Percentiles rank a stretch among this genome's conserved stretches.
phyloP scores from a whole-genome alignment of 2,797 vertebrate species.

The Arnoldichthys spilopterus region DNA sequence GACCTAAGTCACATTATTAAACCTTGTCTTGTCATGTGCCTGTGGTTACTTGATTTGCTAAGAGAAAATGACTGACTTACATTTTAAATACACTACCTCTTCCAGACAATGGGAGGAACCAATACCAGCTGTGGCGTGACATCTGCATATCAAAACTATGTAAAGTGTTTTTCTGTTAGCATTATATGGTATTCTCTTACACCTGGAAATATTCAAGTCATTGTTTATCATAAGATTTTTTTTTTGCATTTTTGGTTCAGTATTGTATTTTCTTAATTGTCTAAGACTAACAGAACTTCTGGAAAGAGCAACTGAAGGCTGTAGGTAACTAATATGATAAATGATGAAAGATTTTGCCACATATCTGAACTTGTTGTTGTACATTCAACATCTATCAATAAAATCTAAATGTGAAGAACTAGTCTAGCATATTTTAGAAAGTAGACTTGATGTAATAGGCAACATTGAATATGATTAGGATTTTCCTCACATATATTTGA shows the following conservation, averaged over 20 bases:
- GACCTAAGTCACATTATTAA: not conserved
- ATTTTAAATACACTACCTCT: not conserved
- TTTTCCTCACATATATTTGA: too few species aligned
- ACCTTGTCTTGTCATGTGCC: not conserved
- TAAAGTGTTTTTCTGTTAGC: not conserved
- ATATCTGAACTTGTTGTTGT: constrained; percentile 2
- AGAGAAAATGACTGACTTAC: constrained; percentile 1
- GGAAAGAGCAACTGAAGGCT: constrained; percentile 18
- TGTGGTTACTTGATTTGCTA: constrained; percentile 7
- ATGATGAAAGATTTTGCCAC: constrained; percentile 22
- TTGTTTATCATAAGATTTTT: constrained; percentile 9
- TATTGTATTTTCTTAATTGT: too few species aligned
- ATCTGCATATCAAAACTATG: not conserved
- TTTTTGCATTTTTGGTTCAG: too few species aligned
- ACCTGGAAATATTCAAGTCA: constrained; percentile 17
- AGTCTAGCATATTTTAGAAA: too few species aligned
- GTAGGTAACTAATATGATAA: constrained; percentile 13
- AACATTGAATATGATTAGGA: too few species aligned
- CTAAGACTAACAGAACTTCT: not conserved
- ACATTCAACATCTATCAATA: too few species aligned
- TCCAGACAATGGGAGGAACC: not conserved
- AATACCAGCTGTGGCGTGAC: not conserved
- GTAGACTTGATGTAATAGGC: too few species aligned
- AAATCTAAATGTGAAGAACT: too few species aligned
- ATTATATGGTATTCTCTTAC: not conserved